Base-by-base conservation (phyloP, 1,140 invertebrate species). In the Scaptomyza hsui region DNA sequence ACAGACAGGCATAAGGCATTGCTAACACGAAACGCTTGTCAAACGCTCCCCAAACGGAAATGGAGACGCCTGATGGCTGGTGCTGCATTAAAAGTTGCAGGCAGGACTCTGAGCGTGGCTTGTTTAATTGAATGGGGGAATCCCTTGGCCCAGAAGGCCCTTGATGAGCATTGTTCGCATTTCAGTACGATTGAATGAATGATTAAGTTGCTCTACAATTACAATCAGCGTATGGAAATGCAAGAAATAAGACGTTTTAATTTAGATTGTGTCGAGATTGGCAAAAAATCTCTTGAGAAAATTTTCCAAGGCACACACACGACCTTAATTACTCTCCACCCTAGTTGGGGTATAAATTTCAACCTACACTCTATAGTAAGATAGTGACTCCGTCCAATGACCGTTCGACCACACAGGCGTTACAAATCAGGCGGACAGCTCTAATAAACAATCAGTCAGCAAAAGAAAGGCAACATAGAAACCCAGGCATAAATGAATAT, bases 381-480 rank as follows among this genome's bases (percentile, higher is more conserved):
- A 37, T n/a, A n/a, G 1, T 37, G 32, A 4, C 12, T 37, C 3
- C 12, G 24, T 26, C 24, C 24, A 48, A 15, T 26, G 13, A 29
- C n/a, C 21, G 16, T 15, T 4, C 21, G n/a, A 24, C 39, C 62
- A 60, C 32, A 53, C n/a, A 29, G 48, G 64, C 48, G 65, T 63
- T 60, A 74, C 61, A 81, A 76, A 76, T 75, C 52, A 55, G 64
- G 7, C 39, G 57, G 56, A 21, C 49, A 51, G 55, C n/a, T 57
- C 69, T 69, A 78, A 86, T 86, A 88, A 81, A 81, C 77, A 85
- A 81, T 81, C 82, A 75, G 77, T 85, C 75, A 79, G 59, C 52
- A 55, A 35, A 35, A 15, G 7, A 61, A 16, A 32, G 39, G 26
- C 24, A 59, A 42, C 35, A 41, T 12, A 49, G 15, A 52, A 73